Evolutionary conservation across 92 coral and sea anemone species (phyloP).

Genomic region (Zoanthus gigantus): DNA sequence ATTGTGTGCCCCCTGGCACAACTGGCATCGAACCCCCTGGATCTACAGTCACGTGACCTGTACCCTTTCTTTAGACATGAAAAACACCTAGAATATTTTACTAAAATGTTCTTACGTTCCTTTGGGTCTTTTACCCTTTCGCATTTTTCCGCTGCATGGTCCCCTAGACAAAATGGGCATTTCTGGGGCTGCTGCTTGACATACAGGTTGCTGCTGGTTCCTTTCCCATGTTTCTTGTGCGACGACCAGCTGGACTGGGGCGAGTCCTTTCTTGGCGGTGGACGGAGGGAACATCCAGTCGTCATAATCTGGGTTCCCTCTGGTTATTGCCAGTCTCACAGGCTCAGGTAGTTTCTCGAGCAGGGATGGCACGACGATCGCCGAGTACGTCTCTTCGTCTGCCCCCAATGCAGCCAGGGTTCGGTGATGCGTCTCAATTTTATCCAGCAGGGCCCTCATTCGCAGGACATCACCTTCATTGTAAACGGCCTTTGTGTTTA

Average conservation of each 20-base stretch:
- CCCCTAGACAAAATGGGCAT: not conserved
- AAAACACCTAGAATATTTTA: conserved; percentile 10
- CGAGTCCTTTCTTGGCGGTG: conserved; percentile 11
- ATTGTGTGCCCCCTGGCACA: conserved; percentile 9
- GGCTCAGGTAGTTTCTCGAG: not conserved
- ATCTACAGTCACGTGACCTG: conserved; percentile 26
- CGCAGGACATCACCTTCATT: not conserved
- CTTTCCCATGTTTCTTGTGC: not conserved
- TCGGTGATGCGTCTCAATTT: conserved; percentile 16
- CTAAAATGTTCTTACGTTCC: conserved; percentile 25
- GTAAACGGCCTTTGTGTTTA: not conserved
- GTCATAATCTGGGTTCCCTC: conserved; percentile 7
- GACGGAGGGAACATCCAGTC: not conserved
- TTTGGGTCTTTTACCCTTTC: not conserved
- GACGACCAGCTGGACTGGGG: not conserved
- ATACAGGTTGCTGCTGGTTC: not conserved
- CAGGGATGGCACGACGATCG: conserved; percentile 11
- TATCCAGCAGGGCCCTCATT: not conserved
- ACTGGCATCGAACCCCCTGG: conserved; percentile 14
- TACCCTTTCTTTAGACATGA: not conserved
- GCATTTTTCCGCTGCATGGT: not conserved
- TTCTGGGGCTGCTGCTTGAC: not conserved
- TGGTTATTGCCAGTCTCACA: conserved; percentile 6
- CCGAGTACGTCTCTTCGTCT: conserved; percentile 15
- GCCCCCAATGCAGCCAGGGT: conserved; percentile 6